Base-by-base conservation (phyloP, 37 sponge, comb jelly and placozoan species). In the Tethya wilhelma region DNA sequence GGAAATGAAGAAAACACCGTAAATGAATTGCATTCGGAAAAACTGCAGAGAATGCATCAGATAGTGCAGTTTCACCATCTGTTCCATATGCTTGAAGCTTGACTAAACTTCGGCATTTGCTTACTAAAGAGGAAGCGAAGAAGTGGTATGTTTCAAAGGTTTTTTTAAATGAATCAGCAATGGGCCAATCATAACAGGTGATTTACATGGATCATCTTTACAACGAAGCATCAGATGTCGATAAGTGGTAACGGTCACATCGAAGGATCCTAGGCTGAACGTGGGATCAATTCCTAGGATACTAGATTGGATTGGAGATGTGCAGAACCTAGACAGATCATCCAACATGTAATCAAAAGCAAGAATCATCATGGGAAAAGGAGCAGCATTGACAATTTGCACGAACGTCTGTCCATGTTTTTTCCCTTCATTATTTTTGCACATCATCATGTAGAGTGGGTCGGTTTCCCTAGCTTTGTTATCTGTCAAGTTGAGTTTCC, bases 61-160 rank as follows among this genome's bases (percentile, higher is more conserved):
- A 64, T 30, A 85, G 64, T 40, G 78, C 77, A 41, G 32, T 12
- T 56, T 85, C 85, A n/a, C 85, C 85, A 69, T 85, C 78, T 12
- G n/a, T n/a, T n/a, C n/a, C n/a, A n/a, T n/a, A n/a, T n/a, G n/a
- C n/a, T n/a, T n/a, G n/a, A n/a, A n/a, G n/a, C n/a, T n/a, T n/a
- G n/a, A n/a, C n/a, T n/a, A n/a, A n/a, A n/a, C n/a, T n/a, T n/a
- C n/a, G n/a, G n/a, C n/a, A n/a, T n/a, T n/a, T n/a, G n/a, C n/a
- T n/a, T n/a, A n/a, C n/a, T n/a, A n/a, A n/a, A n/a, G n/a, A n/a
- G n/a, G n/a, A n/a, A n/a, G n/a, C n/a, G n/a, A n/a, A n/a, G n/a
- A n/a, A n/a, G n/a, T n/a, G n/a, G n/a, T n/a, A n/a, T n/a, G n/a
- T n/a, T n/a, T n/a, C n/a, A n/a, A n/a, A n/a, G n/a, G n/a, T n/a